These are phyloP conservation scores for Syngnathus floridae DNA, from an alignment of 2,113 vertebrate genomes.

Conservation along the genomic window DNA sequence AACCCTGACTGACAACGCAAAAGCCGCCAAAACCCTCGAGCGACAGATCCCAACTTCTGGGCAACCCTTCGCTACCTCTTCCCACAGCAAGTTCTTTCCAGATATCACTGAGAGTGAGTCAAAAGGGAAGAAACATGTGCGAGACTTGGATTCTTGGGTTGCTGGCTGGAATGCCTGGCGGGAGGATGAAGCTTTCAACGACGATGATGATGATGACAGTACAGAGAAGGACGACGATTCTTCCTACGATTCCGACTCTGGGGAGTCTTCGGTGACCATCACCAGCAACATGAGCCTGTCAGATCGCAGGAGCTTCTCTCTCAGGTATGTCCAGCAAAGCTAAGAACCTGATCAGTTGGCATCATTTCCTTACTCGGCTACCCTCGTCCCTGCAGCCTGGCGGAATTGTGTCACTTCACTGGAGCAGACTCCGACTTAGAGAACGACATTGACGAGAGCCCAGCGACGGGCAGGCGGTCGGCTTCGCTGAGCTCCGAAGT, in stretches of 20 bases:
- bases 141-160: slow-evolving; percentile 43
- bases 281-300: slow-evolving; percentile 71
- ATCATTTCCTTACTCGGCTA: background rate
- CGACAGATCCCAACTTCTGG: background rate
- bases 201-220: slow-evolving; percentile 52
- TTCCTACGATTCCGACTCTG: slow-evolving; percentile 70
- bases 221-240: slow-evolving; percentile 64
- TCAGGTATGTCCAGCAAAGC: slow-evolving; percentile 57
- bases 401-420: slow-evolving; percentile 68
- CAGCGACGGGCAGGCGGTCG: slow-evolving; percentile 24
- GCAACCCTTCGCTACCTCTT: background rate
- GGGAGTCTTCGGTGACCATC: slow-evolving; percentile 68
- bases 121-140: slow-evolving; percentile 24
- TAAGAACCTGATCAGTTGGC: background rate
- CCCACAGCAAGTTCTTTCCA: slow-evolving; percentile 18
- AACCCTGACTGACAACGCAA: background rate
- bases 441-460: slow-evolving; percentile 47
- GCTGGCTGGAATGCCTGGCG: slow-evolving; percentile 51
- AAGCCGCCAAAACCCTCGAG: background rate
- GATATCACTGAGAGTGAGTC: background rate
- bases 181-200: slow-evolving; percentile 21
- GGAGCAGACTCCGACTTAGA: slow-evolving; percentile 58
- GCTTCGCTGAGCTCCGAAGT: slow-evolving; percentile 69
- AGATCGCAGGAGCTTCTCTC: slow-evolving; percentile 65
- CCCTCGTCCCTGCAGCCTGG: slow-evolving; percentile 48